Evolutionary conservation across 2,113 vertebrate species (phyloP), one percentile per base, ranked within the genome.

Genomic region (Halichoerus grypus): DNA sequence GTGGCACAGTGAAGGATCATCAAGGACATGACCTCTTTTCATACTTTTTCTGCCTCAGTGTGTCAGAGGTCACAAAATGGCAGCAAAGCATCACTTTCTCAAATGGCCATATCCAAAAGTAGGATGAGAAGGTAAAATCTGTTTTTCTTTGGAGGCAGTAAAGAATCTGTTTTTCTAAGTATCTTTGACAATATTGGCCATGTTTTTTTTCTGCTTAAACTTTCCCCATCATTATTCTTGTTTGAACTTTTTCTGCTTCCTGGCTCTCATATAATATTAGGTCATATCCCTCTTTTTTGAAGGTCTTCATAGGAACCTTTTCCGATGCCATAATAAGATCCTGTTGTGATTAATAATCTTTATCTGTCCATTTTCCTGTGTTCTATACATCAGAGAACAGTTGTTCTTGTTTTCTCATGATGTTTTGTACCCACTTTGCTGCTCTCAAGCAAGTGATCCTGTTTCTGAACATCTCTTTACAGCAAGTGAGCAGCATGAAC

Each of bases 241-340:
- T 55, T 95, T 53, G 55, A 87, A 87, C n/a, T 69, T 80, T 94
- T 79, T 67, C 92, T n/a, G 21, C 49, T 87, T 94, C 19, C 82
- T 86, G 49, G 36, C 49, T 87, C 49, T 80, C 49, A 49, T 36
- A 91, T 31, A n/a, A 15, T 61, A 15, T 79, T 18, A 92, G 24
- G 39, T 57, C 72, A 85, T 36, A 67, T 79, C 13, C 46, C 24
- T 57, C n/a, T 51, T 84, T 84, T 74, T 49, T 79, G 31, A 69
- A 85, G 59, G 39, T n/a, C 71, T 91, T 57, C 28, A 24, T 51
- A 36, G 53, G 36, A 76, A 88, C 31, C 28, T 79, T 59, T 76
- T 74, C 55, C 49, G 42, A 28, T 71, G 46, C 77, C 81, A 53
- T 81, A 65, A n/a, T 28, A 86, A 39, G 39, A 49, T 36, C 21